Conservation (phyloP, 2,797 vertebrate genomes). For the Aeoliscus strigatus region DNA sequence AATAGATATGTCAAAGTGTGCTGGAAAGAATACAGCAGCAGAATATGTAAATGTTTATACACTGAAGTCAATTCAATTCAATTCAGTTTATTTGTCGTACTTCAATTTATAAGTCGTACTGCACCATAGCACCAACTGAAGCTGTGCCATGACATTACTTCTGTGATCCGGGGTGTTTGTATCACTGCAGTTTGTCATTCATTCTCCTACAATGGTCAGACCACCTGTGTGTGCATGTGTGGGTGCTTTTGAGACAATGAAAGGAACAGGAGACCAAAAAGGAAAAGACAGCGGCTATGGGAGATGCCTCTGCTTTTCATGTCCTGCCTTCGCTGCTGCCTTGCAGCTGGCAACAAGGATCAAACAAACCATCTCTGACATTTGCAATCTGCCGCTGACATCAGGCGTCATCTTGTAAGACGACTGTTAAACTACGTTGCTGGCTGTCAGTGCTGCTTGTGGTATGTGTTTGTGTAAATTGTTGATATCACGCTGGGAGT, state of each 20-base stretch:
- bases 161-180: conserved; percentile 5
- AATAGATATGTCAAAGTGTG: too few relatives aligned
- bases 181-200: conserved; percentile 31
- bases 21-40: too few relatives aligned
- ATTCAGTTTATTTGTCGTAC: too few relatives aligned
- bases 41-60: too few relatives aligned
- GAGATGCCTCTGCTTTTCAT: conserved; percentile 12
- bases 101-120: too few relatives aligned
- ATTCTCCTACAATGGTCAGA: conserved; percentile 29
- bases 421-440: conserved; percentile 27
- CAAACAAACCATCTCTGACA: conserved; percentile 51
- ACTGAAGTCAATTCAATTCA: too few relatives aligned
- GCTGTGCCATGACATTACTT: conserved; percentile 9
- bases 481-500: conserved; percentile 30
- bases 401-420: conserved; percentile 30
- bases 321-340: conserved; percentile 23
- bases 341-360: conserved; percentile 30
- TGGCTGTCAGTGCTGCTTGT: conserved; percentile 20
- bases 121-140: conserved; percentile 31
- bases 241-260: conserved; percentile 1
- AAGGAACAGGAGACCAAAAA: background rate
- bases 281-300: conserved; percentile 1
- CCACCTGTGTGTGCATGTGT: conserved; percentile 19
- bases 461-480: conserved; percentile 24
- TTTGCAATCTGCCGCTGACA: conserved; percentile 53